phyloP scores from a whole-genome alignment of 2,797 vertebrate genomes.

The Monodelphis domestica region DNA sequence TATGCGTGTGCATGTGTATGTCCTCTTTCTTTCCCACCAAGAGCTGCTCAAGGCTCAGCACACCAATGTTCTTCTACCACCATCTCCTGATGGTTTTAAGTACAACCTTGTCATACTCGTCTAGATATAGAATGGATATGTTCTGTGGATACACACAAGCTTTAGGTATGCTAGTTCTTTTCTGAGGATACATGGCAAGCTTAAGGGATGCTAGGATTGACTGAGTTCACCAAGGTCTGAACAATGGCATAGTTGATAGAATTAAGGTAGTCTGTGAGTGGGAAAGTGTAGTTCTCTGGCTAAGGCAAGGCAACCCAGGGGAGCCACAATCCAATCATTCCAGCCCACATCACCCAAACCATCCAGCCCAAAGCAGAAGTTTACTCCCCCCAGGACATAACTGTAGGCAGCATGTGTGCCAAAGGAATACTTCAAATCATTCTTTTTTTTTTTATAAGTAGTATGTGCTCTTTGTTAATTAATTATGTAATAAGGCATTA shows the following conservation, averaged over 20 bases:
- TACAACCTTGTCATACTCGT: constrained; percentile 99
- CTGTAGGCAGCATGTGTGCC: too few species aligned
- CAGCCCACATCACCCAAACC: constrained; percentile 98
- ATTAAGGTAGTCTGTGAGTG: constrained; percentile 98
- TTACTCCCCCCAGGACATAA: too few species aligned
- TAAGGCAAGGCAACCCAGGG: constrained; percentile 98
- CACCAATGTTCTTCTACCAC: constrained; percentile 99
- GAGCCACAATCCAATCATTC: constrained; percentile 99
- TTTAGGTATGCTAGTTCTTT: too few species aligned
- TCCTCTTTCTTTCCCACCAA: background rate
- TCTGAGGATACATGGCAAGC: too few species aligned
- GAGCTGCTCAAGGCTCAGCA: constrained; percentile 84
- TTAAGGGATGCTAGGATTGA: constrained; percentile 98
- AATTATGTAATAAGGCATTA: too few species aligned
- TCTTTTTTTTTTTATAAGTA: too few species aligned
- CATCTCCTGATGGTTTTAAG: constrained; percentile 99
- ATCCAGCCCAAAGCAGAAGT: too few species aligned
- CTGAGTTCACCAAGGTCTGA: constrained; percentile 99
- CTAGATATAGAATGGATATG: constrained; percentile 99
- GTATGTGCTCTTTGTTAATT: too few species aligned
- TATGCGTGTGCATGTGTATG: constrained; percentile 48
- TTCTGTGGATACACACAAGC: constrained; percentile 98
- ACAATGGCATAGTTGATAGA: constrained; percentile 99
- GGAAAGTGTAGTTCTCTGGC: constrained; percentile 99
- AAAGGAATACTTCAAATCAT: too few species aligned